Base-by-base conservation (phyloP, 1,140 invertebrate species). In the Trichomalopsis sarcophagae region DNA sequence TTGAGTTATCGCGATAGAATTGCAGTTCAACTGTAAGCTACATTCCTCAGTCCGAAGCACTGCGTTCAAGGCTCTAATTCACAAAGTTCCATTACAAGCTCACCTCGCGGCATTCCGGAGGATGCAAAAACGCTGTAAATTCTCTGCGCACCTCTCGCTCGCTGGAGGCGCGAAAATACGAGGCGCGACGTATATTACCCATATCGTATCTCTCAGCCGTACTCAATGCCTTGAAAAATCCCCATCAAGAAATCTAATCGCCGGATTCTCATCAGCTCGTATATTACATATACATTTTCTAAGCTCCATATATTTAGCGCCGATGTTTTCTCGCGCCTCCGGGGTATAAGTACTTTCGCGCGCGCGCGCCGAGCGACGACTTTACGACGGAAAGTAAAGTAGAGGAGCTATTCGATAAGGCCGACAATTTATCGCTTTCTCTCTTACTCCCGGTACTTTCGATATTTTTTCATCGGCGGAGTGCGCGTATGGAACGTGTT, bases 241-340 rank as follows among this genome's bases (percentile, higher is more conserved):
- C 0, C 27, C 44, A n/a, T n/a, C n/a, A 62, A 4, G 27, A 75
- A 55, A 44, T 82, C 50, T 74, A 76, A 76, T 82, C 73, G 33
- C 13, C 5, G 50, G 81, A 82, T 82, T 74, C 80, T 81, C 69
- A 81, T 81, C 69, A 55, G 69, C 73, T 71, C 69, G 50, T 82
- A 14, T 62, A 23, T 62, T 30, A 21, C 23, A 0, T 66, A 30
- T 30, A 71, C 71, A 62, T 75, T 75, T 40, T 62, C 73, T 50
- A 82, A 75, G 68, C 81, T 62, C n/a, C 30, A 27, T 82, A 66
- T 62, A 82, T 75, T 82, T 76, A 21, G 50, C n/a, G 50, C 2
- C 10, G 50, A 2, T 36, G 71, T 40, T 62, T 82, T 55, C 75
- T 76, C 44, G 40, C 14, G 44, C 80, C 69, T 55, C n/a, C 68